These are phyloP conservation scores for Callitettix versicolor DNA, from an alignment of 1,140 invertebrate species.

Conservation along the genomic window DNA sequence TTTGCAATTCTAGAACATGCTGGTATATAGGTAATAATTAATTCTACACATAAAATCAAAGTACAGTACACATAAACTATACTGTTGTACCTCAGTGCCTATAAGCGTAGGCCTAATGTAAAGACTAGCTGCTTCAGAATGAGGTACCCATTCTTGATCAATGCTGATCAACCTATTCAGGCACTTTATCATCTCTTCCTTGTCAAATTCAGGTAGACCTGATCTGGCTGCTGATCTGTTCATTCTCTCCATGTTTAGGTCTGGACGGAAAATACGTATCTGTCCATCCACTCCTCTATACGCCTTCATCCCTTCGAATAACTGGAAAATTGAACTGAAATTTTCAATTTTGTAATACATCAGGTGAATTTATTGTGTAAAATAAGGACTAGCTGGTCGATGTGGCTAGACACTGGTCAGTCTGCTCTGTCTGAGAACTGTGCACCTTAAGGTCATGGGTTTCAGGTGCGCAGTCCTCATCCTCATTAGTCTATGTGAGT, in stretches of 20 bases:
- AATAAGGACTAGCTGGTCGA: too few species aligned
- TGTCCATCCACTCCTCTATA: constrained; percentile 87
- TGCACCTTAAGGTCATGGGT: too few species aligned
- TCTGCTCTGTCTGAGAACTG: too few species aligned
- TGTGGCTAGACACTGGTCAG: too few species aligned
- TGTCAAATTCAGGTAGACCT: constrained; percentile 85
- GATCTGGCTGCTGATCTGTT: constrained; percentile 68
- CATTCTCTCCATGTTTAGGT: constrained; percentile 92
- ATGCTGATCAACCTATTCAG: constrained; percentile 77
- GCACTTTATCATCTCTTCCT: constrained; percentile 77
- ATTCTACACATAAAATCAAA: too few species aligned
- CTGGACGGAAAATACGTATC: constrained; percentile 89
- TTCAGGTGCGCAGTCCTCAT: too few species aligned
- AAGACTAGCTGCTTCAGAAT: constrained; percentile 74
- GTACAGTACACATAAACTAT: too few species aligned
- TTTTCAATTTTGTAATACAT: too few species aligned
- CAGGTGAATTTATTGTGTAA: too few species aligned
- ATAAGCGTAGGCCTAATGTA: constrained; percentile 96
- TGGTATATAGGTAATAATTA: too few species aligned
- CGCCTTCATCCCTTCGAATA: constrained; percentile 98
- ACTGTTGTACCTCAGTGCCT: constrained; percentile 92
- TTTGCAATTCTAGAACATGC: too few species aligned
- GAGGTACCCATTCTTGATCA: constrained; percentile 96
- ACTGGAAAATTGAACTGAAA: constrained; percentile 49
- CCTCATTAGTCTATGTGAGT: too few species aligned